Evolutionary conservation across 2,888 invertebrate species (phyloP).

Genomic region (Crocallis elinguaria): DNA sequence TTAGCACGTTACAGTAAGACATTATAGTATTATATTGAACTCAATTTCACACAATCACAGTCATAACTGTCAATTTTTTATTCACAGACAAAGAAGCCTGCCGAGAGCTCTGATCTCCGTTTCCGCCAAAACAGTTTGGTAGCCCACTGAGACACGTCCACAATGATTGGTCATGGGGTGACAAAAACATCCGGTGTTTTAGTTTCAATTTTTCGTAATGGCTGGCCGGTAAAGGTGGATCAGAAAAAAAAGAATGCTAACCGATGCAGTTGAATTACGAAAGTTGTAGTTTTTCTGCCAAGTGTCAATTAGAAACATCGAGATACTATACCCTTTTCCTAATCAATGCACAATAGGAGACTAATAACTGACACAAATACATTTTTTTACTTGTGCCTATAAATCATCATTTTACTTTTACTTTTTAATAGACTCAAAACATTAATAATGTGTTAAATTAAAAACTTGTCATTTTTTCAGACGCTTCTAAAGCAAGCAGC

Average conservation of each 20-base stretch:
- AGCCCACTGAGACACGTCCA: constrained; percentile 60
- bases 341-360: no score
- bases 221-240: constrained; percentile 7
- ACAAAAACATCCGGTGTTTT: constrained; percentile 54
- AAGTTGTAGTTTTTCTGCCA: no score
- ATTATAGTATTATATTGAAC: background rate
- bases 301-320: no score
- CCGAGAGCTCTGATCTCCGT: constrained; percentile 44
- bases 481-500: background rate
- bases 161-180: constrained; percentile 59
- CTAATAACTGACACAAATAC: no score
- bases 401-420: no score
- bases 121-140: constrained; percentile 24
- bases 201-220: constrained; percentile 51
- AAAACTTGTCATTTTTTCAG: no score
- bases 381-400: no score
- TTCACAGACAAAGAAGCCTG: constrained; percentile 39
- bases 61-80: constrained; percentile 19
- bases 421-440: no score
- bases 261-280: no score
- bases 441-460: no score
- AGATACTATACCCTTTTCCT: no score
- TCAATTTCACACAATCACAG: constrained; percentile 20
- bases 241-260: no score
- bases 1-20: background rate